Conservation (phyloP, 1,140 invertebrate genomes). For the Chymomyza costata region DNA sequence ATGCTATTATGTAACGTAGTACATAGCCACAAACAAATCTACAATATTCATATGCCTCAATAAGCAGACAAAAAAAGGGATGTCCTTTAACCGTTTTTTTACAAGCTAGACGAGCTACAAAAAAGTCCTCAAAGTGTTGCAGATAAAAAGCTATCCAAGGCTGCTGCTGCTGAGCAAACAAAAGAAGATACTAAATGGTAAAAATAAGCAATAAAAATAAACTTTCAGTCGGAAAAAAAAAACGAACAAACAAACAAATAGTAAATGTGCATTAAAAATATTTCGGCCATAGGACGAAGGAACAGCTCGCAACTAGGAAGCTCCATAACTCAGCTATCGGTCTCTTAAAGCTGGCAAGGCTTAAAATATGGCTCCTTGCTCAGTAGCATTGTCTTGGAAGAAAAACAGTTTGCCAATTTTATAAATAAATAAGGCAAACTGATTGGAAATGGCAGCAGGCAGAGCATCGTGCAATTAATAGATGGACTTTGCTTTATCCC, state of each 20-base stretch:
- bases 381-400: background rate
- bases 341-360: too few relatives aligned
- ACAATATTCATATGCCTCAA: constrained; percentile 70
- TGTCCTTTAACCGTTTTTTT: constrained; percentile 45
- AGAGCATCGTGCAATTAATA: too few relatives aligned
- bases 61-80: constrained; percentile 55
- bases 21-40: constrained; percentile 23
- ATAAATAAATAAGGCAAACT: constrained; percentile 64
- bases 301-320: constrained; percentile 1
- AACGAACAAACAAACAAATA: constrained; percentile 53
- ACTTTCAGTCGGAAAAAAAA: too few relatives aligned
- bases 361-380: constrained; percentile 7
- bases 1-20: background rate
- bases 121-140: constrained; percentile 42
- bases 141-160: too few relatives aligned
- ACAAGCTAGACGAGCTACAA: background rate
- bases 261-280: constrained; percentile 64
- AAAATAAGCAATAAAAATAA: constrained; percentile 14
- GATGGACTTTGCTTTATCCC: too few relatives aligned
- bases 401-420: background rate
- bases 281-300: constrained; percentile 16
- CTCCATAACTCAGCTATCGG: background rate
- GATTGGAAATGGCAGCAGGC: constrained; percentile 39
- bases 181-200: constrained; percentile 22
- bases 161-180: background rate